Evolutionary conservation across 92 coral and sea anemone species (phyloP).

Genomic region (Epizoanthus ramosus): DNA sequence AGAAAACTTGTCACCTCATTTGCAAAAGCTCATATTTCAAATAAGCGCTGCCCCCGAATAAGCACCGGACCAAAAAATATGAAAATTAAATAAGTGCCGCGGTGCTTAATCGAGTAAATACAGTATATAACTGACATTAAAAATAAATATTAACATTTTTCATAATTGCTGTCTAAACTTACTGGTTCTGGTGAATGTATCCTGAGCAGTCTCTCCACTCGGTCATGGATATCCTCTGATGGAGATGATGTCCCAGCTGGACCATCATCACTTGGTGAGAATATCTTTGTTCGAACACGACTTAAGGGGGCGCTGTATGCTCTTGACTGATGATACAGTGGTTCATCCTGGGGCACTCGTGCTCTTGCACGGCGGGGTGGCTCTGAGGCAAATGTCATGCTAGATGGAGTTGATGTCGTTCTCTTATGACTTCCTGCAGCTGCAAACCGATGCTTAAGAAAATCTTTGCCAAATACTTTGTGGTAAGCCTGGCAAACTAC

Average conservation of each 20-base stretch:
- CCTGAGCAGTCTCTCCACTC: slow-evolving; percentile 66
- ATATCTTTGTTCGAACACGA: slow-evolving; percentile 60
- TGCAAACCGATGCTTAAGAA: slow-evolving; percentile 87
- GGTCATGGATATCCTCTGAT: slow-evolving; percentile 76
- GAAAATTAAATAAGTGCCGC: too few relatives aligned
- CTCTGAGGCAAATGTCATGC: slow-evolving; percentile 71
- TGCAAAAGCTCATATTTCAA: too few relatives aligned
- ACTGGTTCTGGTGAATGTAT: slow-evolving; percentile 46
- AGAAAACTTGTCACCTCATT: too few relatives aligned
- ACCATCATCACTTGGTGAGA: slow-evolving; percentile 55
- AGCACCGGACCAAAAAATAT: too few relatives aligned
- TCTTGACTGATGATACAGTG: slow-evolving; percentile 78
- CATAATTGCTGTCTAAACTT: slow-evolving; percentile 10
- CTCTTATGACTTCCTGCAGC: slow-evolving; percentile 58
- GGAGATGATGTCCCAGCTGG: slow-evolving; percentile 62
- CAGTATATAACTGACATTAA: too few relatives aligned
- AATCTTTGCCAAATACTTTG: slow-evolving; percentile 93
- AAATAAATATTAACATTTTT: too few relatives aligned
- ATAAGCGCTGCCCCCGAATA: too few relatives aligned
- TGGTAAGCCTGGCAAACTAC: slow-evolving; percentile 94
- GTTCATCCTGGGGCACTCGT: slow-evolving; percentile 73
- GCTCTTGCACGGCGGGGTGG: slow-evolving; percentile 72
- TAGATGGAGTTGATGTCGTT: slow-evolving; percentile 78
- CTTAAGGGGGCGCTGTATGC: slow-evolving; percentile 96
- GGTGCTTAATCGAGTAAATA: too few relatives aligned